Conservation (phyloP, 2,797 vertebrate species). For the Propithecus deckenii region DNA sequence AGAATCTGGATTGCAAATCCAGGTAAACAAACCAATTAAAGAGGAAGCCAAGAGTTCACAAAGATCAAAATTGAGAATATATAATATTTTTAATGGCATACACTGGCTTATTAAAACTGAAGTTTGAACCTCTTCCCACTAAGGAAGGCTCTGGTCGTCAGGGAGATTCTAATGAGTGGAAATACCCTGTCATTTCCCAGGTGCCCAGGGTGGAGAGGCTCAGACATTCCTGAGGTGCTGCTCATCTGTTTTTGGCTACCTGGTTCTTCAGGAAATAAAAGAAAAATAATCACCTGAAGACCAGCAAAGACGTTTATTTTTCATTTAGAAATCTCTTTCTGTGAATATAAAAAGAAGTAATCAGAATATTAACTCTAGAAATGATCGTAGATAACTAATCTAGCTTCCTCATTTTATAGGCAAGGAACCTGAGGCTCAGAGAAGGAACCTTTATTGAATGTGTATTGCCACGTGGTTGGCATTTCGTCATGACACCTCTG, state of each 20-base stretch:
- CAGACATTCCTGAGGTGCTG: conserved; percentile 72
- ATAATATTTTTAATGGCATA: conserved; percentile 17
- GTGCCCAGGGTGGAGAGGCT: conserved; percentile 68
- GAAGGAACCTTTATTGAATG: background rate
- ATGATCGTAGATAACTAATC: background rate
- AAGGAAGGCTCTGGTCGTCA: background rate
- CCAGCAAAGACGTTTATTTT: conserved; percentile 55
- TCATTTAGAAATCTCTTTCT: conserved; percentile 46
- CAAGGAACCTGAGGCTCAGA: background rate
- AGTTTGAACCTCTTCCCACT: background rate
- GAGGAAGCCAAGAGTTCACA: conserved; percentile 17
- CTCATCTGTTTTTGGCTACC: conserved; percentile 68
- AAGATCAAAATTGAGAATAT: conserved; percentile 44
- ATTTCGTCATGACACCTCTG: background rate
- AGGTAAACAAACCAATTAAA: conserved; percentile 42
- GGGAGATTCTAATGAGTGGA: conserved; percentile 57
- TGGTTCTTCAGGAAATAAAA: conserved; percentile 69
- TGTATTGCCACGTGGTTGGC: background rate
- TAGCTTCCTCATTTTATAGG: conserved; percentile 12
- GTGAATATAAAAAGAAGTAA: conserved; percentile 14
- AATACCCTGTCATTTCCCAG: conserved; percentile 75
- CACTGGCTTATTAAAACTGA: conserved; percentile 39
- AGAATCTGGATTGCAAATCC: conserved; percentile 39
- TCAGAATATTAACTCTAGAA: conserved; percentile 28
- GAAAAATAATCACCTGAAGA: conserved; percentile 59